Percentiles rank a stretch among this genome's conserved stretches.
Conservation (phyloP, 2,797 vertebrate species). For the Acrossocheilus fasciatus region DNA sequence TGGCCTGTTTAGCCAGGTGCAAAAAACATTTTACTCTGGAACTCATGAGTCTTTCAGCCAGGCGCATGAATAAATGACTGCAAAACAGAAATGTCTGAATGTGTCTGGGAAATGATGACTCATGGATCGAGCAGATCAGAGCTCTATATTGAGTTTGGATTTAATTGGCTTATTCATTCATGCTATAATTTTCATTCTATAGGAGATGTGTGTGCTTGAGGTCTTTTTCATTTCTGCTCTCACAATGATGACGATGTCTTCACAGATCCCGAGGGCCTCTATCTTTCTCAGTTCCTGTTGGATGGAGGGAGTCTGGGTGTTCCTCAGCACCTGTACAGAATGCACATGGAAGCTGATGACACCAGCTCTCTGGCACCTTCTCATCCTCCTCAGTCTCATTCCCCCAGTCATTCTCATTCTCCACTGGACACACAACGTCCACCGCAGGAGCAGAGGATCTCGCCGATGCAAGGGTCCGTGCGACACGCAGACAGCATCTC, state of each 20-base stretch:
- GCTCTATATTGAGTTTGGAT: constrained; percentile 29
- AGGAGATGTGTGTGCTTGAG: not conserved
- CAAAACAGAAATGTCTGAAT: constrained; percentile 36
- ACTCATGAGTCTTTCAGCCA: constrained; percentile 35
- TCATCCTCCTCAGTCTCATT: constrained; percentile 49
- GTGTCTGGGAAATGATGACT: constrained; percentile 46
- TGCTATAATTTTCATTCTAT: constrained; percentile 4
- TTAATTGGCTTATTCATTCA: constrained; percentile 52
- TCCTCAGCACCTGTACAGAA: constrained; percentile 77
- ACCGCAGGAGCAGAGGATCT: constrained; percentile 59
- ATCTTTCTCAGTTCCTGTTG: constrained; percentile 80
- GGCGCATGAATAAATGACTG: constrained; percentile 29
- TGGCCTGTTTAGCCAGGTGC: constrained; percentile 20
- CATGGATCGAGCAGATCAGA: constrained; percentile 32
- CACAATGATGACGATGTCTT: constrained; percentile 47
- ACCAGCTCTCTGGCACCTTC: constrained; percentile 47
- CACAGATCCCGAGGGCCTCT: constrained; percentile 79
- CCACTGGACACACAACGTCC: constrained; percentile 62
- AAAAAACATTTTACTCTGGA: constrained; percentile 44
- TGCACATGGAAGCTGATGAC: constrained; percentile 69
- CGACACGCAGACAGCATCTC: constrained; percentile 84
- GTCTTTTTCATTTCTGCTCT: constrained; percentile 18
- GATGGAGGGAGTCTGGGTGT: constrained; percentile 75
- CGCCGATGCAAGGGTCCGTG: constrained; percentile 67
- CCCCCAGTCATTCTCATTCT: constrained; percentile 41